These are phyloP conservation scores for Leptinotarsa tumamoca DNA, from an alignment of 2,888 invertebrate species.

Conservation along the genomic window DNA sequence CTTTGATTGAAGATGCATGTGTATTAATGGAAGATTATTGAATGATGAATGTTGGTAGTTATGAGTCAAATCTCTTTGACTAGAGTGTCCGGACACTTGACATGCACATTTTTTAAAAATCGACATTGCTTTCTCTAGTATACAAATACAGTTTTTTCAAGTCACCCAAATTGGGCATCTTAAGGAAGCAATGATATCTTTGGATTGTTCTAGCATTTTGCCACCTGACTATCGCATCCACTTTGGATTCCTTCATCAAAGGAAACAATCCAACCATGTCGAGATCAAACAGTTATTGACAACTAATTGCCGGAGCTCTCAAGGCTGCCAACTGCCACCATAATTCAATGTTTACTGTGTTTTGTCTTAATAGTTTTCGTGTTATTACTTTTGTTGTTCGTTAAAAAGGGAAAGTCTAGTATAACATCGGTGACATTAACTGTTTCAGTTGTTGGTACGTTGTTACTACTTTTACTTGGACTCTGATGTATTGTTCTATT, in stretches of 20 bases:
- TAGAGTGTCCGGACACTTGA: too few relatives aligned
- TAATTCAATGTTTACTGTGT: conserved; percentile 26
- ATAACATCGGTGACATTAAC: conserved; percentile 2
- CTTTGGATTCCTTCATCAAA: conserved; percentile 13
- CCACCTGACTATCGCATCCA: neutral
- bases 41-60: too few relatives aligned
- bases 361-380: conserved; percentile 23
- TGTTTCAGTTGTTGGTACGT: neutral
- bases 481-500: conserved; percentile 7
- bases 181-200: too few relatives aligned
- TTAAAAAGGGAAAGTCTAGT: conserved; percentile 11
- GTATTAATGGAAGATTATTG: too few relatives aligned
- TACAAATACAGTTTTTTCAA: too few relatives aligned
- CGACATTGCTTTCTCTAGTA: too few relatives aligned
- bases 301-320: conserved; percentile 24
- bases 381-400: conserved; percentile 27
- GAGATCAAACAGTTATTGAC: conserved; percentile 25
- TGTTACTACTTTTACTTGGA: conserved; percentile 10
- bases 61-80: too few relatives aligned
- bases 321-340: conserved; percentile 22
- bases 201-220: neutral
- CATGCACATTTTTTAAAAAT: too few relatives aligned
- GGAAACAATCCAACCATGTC: conserved; percentile 23
- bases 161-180: too few relatives aligned
- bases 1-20: too few relatives aligned